Evolutionary conservation across 2,888 invertebrate genomes (phyloP).

Genomic region (Volucella inflata): DNA sequence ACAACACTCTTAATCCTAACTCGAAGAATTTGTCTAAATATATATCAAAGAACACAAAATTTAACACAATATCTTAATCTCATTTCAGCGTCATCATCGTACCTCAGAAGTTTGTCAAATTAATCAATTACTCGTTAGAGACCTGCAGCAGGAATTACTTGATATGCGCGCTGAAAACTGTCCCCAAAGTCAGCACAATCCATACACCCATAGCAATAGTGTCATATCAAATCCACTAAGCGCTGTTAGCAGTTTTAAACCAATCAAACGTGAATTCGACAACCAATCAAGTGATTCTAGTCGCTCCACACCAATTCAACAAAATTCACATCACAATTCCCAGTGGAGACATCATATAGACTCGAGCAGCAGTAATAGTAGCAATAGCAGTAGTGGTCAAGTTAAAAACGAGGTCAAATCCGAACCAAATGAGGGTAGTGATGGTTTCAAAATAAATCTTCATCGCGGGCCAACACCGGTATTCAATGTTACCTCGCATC

Average conservation of each 20-base stretch:
- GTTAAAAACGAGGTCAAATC: slow-evolving; percentile 80
- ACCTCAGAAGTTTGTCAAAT: slow-evolving; percentile 92
- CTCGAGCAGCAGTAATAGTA: slow-evolving; percentile 56
- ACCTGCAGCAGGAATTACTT: slow-evolving; percentile 88
- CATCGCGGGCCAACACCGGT: slow-evolving; percentile 54
- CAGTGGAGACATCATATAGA: slow-evolving; percentile 65
- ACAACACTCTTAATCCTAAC: too few species aligned
- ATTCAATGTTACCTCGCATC: slow-evolving; percentile 39
- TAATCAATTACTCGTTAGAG: slow-evolving; percentile 89
- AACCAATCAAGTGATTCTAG: slow-evolving; percentile 70
- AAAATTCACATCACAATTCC: slow-evolving; percentile 52
- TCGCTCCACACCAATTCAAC: slow-evolving; percentile 69
- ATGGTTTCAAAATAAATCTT: slow-evolving; percentile 52
- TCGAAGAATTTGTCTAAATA: too few species aligned
- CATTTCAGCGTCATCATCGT: slow-evolving; percentile 87
- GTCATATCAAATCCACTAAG: slow-evolving; percentile 63
- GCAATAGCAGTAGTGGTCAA: slow-evolving; percentile 51
- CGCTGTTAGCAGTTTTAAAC: slow-evolving; percentile 69
- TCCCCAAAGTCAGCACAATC: slow-evolving; percentile 62
- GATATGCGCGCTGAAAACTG: slow-evolving; percentile 85
- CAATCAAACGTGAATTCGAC: slow-evolving; percentile 76
- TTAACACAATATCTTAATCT: slow-evolving; percentile 57
- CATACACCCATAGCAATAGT: slow-evolving; percentile 61
- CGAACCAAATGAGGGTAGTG: slow-evolving; percentile 77
- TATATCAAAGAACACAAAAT: too few species aligned